Percentiles rank a stretch among this genome's conserved stretches.
These are phyloP conservation scores for Idaea dimidiata DNA, from an alignment of 2,888 invertebrate species.

Conservation along the genomic window DNA sequence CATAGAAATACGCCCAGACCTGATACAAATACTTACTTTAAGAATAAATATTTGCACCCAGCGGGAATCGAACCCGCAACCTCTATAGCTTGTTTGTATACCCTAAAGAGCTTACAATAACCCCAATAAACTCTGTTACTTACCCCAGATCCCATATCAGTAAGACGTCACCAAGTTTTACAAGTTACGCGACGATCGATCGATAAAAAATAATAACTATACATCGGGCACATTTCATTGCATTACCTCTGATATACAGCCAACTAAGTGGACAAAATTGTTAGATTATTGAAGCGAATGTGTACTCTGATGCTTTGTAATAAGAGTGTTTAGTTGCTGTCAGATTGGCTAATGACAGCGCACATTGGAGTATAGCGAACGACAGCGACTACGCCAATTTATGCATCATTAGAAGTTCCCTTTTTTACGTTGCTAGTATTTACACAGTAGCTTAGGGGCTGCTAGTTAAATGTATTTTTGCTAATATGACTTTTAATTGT, in stretches of 20 bases:
- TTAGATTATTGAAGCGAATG: neutral
- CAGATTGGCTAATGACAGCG: neutral
- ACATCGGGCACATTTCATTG: neutral
- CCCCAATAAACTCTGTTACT: neutral
- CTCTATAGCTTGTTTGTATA: too few species aligned
- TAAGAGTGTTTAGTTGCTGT: neutral
- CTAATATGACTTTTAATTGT: too few species aligned
- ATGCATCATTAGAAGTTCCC: too few species aligned
- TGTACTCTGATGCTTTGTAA: neutral
- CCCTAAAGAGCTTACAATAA: neutral
- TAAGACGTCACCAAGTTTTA: neutral
- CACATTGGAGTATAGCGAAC: neutral
- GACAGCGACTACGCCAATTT: neutral
- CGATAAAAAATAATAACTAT: conserved; percentile 1
- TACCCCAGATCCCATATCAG: neutral
- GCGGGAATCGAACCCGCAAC: too few species aligned
- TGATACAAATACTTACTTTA: too few species aligned
- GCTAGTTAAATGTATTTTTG: too few species aligned
- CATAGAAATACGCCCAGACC: too few species aligned
- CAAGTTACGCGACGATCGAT: neutral
- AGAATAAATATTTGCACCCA: too few species aligned
- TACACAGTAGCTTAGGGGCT: too few species aligned
- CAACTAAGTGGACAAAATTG: neutral
- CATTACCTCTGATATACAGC: neutral
- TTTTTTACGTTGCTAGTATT: too few species aligned